Evolutionary conservation across 2,888 invertebrate species (phyloP).

Genomic region (Catocala sponsa): DNA sequence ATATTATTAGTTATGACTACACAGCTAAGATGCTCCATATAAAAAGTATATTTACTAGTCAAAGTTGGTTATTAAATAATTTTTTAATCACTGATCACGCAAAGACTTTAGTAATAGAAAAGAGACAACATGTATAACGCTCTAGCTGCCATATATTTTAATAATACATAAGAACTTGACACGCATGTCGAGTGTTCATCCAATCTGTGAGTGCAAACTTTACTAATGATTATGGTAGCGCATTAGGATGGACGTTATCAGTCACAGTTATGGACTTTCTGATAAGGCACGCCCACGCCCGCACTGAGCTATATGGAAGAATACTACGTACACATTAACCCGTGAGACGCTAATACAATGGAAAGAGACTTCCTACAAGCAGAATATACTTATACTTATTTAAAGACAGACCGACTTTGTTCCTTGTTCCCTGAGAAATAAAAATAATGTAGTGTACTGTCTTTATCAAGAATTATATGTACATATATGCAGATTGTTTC

Average conservation of each 20-base stretch:
- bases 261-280: constrained; percentile 46
- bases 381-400: constrained; percentile 28
- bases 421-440: constrained; percentile 64
- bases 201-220: constrained; percentile 41
- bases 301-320: constrained; percentile 6
- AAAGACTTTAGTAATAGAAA: too few relatives aligned
- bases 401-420: constrained; percentile 37
- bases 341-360: constrained; percentile 52
- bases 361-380: constrained; percentile 46
- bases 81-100: too few relatives aligned
- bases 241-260: constrained; percentile 59
- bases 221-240: constrained; percentile 62
- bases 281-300: constrained; percentile 46
- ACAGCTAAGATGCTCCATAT: too few relatives aligned
- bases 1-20: too few relatives aligned
- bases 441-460: constrained; percentile 28
- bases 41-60: too few relatives aligned
- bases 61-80: too few relatives aligned
- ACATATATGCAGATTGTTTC: constrained; percentile 23
- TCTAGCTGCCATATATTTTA: too few relatives aligned
- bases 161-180: constrained; percentile 39
- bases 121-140: too few relatives aligned
- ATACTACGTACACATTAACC: constrained; percentile 33
- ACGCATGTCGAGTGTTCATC: constrained; percentile 31
- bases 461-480: constrained; percentile 12